A percentile compares a stretch with the other conserved stretches of the same genome.
Evolutionary conservation across 1,140 invertebrate species (phyloP).

Genomic region (Aphelinus atriplicis): DNA sequence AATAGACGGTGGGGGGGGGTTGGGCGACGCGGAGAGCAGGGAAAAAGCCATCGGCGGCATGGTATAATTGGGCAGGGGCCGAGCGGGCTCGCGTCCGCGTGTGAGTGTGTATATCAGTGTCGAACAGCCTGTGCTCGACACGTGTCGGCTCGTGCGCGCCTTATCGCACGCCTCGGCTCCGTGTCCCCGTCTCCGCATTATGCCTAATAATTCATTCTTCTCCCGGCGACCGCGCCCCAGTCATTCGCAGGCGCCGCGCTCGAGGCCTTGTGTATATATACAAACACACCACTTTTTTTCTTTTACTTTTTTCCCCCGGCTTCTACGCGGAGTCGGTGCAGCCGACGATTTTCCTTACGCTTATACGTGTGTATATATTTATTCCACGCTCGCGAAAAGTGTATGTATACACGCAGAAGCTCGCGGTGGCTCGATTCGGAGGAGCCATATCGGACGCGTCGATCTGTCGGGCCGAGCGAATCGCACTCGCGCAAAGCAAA

Average conservation of each 20-base stretch:
- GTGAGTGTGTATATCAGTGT: conserved; percentile 58
- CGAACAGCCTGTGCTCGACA: conserved; percentile 58
- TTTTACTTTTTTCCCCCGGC: too few species aligned
- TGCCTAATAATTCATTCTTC: conserved; percentile 65
- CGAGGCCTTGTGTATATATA: background rate
- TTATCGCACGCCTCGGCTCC: conserved; percentile 33
- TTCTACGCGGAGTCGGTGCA: too few species aligned
- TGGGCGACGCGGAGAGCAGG: too few species aligned
- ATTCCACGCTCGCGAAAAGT: too few species aligned
- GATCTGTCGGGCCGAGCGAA: too few species aligned
- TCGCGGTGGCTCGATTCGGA: too few species aligned
- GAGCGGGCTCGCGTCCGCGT: background rate
- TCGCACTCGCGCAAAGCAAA: background rate
- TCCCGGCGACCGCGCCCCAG: conserved; percentile 40
- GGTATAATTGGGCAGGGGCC: background rate
- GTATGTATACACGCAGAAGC: too few species aligned
- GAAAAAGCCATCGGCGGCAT: too few species aligned
- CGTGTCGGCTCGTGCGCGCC: conserved; percentile 62
- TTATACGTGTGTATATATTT: too few species aligned
- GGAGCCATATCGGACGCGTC: too few species aligned
- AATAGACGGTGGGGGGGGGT: background rate
- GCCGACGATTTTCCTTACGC: too few species aligned
- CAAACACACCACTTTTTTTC: too few species aligned
- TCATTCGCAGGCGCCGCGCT: background rate
- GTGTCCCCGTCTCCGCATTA: conserved; percentile 54